These are phyloP conservation scores for Scytalopus superciliaris DNA, from an alignment of 2,113 vertebrate genomes.

Conservation along the genomic window DNA sequence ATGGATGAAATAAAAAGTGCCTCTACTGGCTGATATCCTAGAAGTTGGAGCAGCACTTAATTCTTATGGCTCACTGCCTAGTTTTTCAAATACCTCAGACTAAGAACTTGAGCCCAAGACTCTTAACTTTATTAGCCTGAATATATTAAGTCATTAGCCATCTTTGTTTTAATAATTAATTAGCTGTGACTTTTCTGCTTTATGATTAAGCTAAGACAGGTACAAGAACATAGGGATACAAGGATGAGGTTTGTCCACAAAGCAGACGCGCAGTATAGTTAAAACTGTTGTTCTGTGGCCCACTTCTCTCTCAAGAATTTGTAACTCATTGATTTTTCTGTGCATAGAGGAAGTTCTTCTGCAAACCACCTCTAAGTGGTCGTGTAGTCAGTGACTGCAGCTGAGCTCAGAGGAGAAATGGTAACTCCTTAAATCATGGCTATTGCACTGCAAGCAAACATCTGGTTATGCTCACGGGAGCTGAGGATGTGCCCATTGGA, in stretches of 20 bases:
- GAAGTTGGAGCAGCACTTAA: background rate
- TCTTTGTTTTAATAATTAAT: background rate
- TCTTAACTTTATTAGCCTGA: background rate
- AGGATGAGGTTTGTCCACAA: background rate
- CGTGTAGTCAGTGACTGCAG: background rate
- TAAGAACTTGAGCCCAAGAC: background rate
- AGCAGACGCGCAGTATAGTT: background rate
- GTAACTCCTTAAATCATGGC: background rate
- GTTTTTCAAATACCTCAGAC: background rate
- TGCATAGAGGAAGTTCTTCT: background rate
- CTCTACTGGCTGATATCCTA: background rate
- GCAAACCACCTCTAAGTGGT: background rate
- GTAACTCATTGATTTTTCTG: background rate
- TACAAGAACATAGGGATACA: background rate
- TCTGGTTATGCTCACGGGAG: constrained; percentile 6
- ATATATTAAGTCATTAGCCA: background rate
- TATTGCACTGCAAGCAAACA: background rate
- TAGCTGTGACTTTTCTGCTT: background rate
- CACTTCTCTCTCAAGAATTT: background rate
- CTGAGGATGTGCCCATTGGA: background rate
- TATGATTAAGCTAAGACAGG: background rate
- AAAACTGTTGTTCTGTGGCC: background rate
- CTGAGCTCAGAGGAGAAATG: background rate
- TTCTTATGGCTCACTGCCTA: too few species aligned
- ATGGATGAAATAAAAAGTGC: background rate